These are phyloP conservation scores for Agapetus fuscipes DNA, from an alignment of 2,888 invertebrate species.

Conservation along the genomic window DNA sequence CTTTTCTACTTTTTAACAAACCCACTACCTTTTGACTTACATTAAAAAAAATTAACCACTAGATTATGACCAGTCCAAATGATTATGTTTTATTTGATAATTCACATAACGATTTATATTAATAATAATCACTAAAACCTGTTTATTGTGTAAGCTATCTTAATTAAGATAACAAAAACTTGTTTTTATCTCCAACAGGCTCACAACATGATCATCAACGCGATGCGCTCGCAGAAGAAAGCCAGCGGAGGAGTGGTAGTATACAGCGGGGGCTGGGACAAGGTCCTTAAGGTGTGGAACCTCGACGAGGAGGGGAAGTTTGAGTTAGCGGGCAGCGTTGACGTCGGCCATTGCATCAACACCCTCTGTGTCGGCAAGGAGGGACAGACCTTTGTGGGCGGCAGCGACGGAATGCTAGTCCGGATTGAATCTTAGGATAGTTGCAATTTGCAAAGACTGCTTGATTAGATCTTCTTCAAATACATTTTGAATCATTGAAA, in stretches of 20 bases:
- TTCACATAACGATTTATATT: conserved; percentile 1
- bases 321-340: conserved; percentile 24
- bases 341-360: conserved; percentile 32
- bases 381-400: conserved; percentile 44
- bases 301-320: conserved; percentile 24
- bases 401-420: conserved; percentile 45
- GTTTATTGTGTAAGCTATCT: too few relatives aligned
- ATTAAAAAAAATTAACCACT: too few relatives aligned
- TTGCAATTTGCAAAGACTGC: too few relatives aligned
- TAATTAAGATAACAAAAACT: too few relatives aligned
- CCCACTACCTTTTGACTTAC: too few relatives aligned
- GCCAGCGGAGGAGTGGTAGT: conserved; percentile 26
- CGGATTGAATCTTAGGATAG: too few relatives aligned
- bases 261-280: conserved; percentile 40
- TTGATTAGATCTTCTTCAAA: too few relatives aligned
- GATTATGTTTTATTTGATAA: background rate
- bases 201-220: conserved; percentile 39
- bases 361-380: conserved; percentile 33
- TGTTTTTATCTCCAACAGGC: conserved; percentile 29
- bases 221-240: conserved; percentile 28
- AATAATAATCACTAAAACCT: background rate
- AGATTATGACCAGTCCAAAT: conserved; percentile 2
- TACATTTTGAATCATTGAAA: too few relatives aligned
- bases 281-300: conserved; percentile 36
- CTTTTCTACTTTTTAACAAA: too few relatives aligned